Evolutionary conservation across 1,140 invertebrate species (phyloP), one percentile per base, ranked within the genome.

Genomic region (Hydropsyche tenuis): DNA sequence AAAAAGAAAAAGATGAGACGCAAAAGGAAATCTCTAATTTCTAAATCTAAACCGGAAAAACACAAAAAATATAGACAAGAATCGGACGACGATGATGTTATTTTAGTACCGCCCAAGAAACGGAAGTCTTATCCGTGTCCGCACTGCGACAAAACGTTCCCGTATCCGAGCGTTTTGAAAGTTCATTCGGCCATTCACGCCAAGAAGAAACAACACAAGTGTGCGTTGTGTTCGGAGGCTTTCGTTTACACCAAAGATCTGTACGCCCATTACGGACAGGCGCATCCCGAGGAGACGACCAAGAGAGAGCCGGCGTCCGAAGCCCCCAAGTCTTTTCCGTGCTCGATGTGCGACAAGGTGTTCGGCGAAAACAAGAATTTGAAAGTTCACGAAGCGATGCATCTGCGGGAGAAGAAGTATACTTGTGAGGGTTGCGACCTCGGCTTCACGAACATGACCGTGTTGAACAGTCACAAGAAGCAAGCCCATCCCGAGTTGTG

Each of bases 341-440:
- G 85, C 76, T 77, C 80, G 5, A 83, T 82, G 80, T 84, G 87
- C 81, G 88, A 88, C 9, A 82, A 88, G 53, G 88, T 88, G 6
- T 89, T 90, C 79, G 88, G 87, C 43, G 86, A 86, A 6, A 86
- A 79, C 23, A 84, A 84, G 42, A 85, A 88, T 51, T 81, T 88
- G 23, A 81, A 82, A 20, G 79, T 83, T 56, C 87, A 88, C 74
- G 85, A 84, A 73, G 84, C 82, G 51, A 86, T 87, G 20, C 91
- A 91, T 69, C 89, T 90, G 16, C 89, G 89, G 14, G 89, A 92
- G 20, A 89, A 91, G 78, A 88, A 91, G 30, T 91, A 90, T 74
- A 86, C 89, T 74, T 92, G 90, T 78, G 87, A 89, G 77, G 88
- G 88, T 60, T 92, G 91, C 75, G 81, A 83, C 6, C 87, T 91